Evolutionary conservation across 2,888 invertebrate genomes (phyloP), one percentile per base, ranked within the genome.

Genomic region (Andricus curvator): DNA sequence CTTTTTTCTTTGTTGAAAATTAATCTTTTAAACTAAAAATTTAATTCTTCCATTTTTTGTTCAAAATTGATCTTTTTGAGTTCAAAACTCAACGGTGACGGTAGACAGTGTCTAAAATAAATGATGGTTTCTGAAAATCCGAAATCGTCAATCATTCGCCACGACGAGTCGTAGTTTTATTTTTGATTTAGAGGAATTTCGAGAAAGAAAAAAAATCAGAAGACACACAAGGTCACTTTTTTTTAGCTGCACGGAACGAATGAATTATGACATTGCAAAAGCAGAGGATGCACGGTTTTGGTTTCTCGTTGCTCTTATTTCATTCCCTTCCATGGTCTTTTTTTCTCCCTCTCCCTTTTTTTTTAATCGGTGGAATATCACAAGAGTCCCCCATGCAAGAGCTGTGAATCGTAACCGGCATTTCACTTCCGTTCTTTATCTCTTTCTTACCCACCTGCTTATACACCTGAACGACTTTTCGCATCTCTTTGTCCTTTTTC

Each of bases 291-390:
- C 65, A 65, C 65, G 65, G 65, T 65, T 65, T 65, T 11, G 17
- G 25, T 56, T 33, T 65, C 64, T 33, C 65, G 6, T 48, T 70
- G 44, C 48, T 68, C 68, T 70, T 70, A 25, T 70, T 70, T 70
- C 48, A 29, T 70, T 29, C 6, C 48, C 48, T 48, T 48, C 8
- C 44, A 5, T 15, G 4, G 17, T 17, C 15, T 44, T 48, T 48
- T 48, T 48, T 48, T 4, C 1, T 17, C 13, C 4, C 4, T 17
- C 5, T 1, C 41, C 15, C 17, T 48, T 33, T 77, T 60, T 76
- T 77, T 77, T 60, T 37, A 60, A 41, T 77, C 62, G 62, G 77
- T 77, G 62, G 37, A 62, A 77, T 77, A 77, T 77, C 41, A n/a
- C 37, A 60, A 62, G 77, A 48, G 37, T n/a, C 37, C 41, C 60